Evolutionary conservation across 2,113 vertebrate species (phyloP).

Genomic region (Phyllostomus hastatus): DNA sequence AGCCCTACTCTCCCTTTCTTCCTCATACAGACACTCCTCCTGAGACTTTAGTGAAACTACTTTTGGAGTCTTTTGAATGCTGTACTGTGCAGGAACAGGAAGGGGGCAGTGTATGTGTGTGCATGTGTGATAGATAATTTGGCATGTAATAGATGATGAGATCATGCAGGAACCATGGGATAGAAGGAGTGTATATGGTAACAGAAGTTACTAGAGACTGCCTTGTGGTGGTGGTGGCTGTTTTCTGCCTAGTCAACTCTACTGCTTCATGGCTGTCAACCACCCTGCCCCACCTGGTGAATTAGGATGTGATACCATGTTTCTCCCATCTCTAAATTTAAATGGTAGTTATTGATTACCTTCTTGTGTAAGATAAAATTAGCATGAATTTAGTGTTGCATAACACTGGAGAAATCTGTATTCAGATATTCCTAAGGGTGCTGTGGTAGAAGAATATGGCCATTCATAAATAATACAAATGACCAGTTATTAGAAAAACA

Average conservation of each 20-base stretch:
- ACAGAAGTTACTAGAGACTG: neutral
- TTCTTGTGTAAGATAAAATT: neutral
- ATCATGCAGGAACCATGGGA: neutral
- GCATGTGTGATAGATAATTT: too few relatives aligned
- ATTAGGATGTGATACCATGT: neutral
- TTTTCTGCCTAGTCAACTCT: neutral
- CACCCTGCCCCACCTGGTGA: neutral
- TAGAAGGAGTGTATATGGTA: neutral
- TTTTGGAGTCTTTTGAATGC: neutral
- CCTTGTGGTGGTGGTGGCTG: neutral
- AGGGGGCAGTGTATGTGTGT: neutral
- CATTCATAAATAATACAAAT: neutral
- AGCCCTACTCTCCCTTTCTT: neutral
- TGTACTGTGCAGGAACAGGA: neutral
- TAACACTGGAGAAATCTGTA: neutral
- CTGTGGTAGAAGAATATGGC: neutral
- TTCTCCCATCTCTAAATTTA: neutral
- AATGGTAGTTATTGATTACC: neutral
- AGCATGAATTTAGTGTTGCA: neutral
- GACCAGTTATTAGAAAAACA: neutral
- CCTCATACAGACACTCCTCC: neutral
- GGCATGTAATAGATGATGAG: neutral
- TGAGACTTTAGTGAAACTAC: neutral
- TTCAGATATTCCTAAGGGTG: neutral
- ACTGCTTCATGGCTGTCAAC: neutral